phyloP scores from a whole-genome alignment of 2,113 vertebrate species.

The Cichladusa arquata region DNA sequence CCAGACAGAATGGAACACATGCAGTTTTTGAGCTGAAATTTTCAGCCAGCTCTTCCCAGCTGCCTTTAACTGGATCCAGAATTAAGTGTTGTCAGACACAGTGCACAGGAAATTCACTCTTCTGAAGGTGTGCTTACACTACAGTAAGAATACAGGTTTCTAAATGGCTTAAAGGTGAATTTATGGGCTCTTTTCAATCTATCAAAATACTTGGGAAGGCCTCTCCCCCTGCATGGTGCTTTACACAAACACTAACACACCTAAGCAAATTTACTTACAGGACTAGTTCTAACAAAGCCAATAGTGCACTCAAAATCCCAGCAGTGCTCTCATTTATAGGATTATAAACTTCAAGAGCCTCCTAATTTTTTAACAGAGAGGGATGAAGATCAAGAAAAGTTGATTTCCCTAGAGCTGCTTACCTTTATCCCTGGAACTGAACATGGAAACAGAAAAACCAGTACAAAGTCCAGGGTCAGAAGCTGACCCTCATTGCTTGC shows the following conservation, averaged over 20 bases:
- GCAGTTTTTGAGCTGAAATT: background rate
- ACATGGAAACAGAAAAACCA: background rate
- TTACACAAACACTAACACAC: background rate
- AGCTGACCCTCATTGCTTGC: background rate
- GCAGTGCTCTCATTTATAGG: background rate
- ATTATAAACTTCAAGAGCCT: background rate
- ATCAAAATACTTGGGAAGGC: background rate
- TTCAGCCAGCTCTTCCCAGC: background rate
- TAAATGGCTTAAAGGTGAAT: background rate
- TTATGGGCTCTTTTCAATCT: background rate
- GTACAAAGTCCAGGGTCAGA: background rate
- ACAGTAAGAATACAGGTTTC: background rate
- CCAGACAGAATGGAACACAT: background rate
- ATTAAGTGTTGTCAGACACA: rapidly evolving
- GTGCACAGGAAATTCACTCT: background rate
- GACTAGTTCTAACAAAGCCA: background rate
- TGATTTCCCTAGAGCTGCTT: background rate
- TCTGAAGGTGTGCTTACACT: background rate
- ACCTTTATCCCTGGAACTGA: background rate
- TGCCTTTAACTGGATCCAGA: background rate
- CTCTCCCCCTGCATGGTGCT: background rate
- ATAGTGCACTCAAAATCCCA: background rate
- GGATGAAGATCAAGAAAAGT: background rate
- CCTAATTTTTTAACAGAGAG: background rate
- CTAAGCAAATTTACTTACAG: background rate